Percentiles rank a stretch among this genome's conserved stretches.
Evolutionary conservation across 2,113 vertebrate species (phyloP).

Genomic region (Neoarius graeffei): DNA sequence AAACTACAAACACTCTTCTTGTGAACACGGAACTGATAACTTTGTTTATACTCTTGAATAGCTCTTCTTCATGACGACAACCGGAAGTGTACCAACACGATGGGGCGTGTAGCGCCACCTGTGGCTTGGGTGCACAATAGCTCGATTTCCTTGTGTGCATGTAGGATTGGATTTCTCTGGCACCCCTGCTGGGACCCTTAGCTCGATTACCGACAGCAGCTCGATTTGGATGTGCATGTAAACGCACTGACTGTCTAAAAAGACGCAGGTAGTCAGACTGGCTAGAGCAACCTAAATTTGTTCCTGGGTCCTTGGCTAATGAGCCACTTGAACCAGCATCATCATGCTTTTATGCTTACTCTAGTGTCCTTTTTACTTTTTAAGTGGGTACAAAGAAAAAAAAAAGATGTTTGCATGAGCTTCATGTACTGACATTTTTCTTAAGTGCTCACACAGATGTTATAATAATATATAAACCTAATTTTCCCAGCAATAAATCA

Average conservation of each 20-base stretch:
- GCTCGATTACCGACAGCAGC: too few species aligned
- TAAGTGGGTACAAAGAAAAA: background rate
- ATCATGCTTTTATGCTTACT: background rate
- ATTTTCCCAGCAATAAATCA: background rate
- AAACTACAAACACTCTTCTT: too few species aligned
- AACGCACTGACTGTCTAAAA: background rate
- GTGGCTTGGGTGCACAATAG: too few species aligned
- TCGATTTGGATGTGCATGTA: too few species aligned
- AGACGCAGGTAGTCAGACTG: background rate
- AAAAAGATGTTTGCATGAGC: background rate
- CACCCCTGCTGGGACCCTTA: too few species aligned
- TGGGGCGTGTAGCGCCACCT: too few species aligned
- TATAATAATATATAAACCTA: background rate
- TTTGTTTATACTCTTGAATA: too few species aligned
- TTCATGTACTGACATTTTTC: background rate
- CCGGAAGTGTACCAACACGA: too few species aligned
- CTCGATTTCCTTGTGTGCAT: too few species aligned
- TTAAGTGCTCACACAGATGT: background rate
- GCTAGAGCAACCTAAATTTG: background rate
- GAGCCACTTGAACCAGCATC: background rate
- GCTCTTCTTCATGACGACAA: too few species aligned
- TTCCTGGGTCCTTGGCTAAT: background rate
- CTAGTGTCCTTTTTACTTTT: background rate
- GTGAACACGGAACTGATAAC: too few species aligned
- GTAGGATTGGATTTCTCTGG: too few species aligned